A percentile compares a stretch with the other conserved stretches of the same genome.
phyloP scores from a whole-genome alignment of 1,140 invertebrate species.

The Megalopta genalis region DNA sequence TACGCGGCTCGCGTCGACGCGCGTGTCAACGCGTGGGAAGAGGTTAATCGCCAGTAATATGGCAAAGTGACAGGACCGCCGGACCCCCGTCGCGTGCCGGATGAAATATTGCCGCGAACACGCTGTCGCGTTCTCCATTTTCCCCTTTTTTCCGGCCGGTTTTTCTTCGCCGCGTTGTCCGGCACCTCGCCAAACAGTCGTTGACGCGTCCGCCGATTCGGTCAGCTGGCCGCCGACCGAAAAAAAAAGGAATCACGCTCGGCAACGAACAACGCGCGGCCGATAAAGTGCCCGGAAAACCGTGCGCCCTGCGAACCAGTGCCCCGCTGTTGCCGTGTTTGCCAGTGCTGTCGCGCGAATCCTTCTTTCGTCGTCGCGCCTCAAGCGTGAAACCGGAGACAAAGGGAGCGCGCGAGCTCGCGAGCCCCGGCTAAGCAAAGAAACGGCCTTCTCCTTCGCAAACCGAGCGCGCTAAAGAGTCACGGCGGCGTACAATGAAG shows the following conservation, averaged over 20 bases:
- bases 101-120: neutral
- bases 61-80: slow-evolving; percentile 10
- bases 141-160: neutral
- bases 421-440: slow-evolving; percentile 17
- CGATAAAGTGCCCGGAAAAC: slow-evolving; percentile 19
- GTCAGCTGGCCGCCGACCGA: slow-evolving; percentile 11
- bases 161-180: neutral
- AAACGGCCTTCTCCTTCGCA: slow-evolving; percentile 21
- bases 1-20: neutral
- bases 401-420: slow-evolving; percentile 3
- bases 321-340: slow-evolving; percentile 7
- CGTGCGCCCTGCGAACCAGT: neutral
- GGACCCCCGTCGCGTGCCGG: neutral
- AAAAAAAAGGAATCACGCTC: too few relatives aligned
- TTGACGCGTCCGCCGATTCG: neutral
- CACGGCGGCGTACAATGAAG: neutral
- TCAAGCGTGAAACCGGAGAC: slow-evolving; percentile 24
- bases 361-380: slow-evolving; percentile 34
- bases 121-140: neutral
- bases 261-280: slow-evolving; percentile 39
- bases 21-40: slow-evolving; percentile 20
- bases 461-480: slow-evolving; percentile 24
- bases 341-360: slow-evolving; percentile 7
- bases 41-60: slow-evolving; percentile 32
- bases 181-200: slow-evolving; percentile 44